phyloP scores from a whole-genome alignment of 2,113 vertebrate genomes.

The Chlamydotis undulata region DNA sequence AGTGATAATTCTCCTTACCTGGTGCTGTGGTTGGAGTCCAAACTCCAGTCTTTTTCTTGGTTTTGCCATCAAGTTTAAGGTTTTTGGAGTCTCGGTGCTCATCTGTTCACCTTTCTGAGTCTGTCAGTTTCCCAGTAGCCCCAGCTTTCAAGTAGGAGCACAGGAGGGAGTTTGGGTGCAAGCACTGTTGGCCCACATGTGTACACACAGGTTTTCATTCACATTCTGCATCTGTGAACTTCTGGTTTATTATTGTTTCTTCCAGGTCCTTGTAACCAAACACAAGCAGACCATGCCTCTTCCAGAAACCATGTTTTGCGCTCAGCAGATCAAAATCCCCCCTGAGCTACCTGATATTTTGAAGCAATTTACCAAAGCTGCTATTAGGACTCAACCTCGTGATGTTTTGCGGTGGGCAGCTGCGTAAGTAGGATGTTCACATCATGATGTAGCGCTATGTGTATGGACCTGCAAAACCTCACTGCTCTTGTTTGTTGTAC shows the following conservation, averaged over 20 bases:
- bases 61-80: background rate
- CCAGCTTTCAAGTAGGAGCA: fast-evolving
- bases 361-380: constrained; percentile 93
- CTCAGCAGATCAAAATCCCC: constrained; percentile 92
- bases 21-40: background rate
- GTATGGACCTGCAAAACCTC: background rate
- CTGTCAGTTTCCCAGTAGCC: background rate
- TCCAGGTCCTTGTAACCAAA: background rate
- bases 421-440: constrained; percentile 77
- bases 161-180: background rate
- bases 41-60: background rate
- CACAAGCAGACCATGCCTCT: constrained; percentile 79
- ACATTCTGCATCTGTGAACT: background rate
- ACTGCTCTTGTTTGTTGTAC: background rate
- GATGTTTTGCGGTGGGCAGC: constrained; percentile 90
- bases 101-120: background rate
- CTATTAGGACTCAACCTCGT: constrained; percentile 89
- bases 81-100: background rate
- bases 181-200: no score
- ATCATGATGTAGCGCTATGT: fast-evolving
- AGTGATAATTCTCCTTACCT: background rate
- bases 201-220: background rate
- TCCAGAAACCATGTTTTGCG: constrained; percentile 87
- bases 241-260: background rate
- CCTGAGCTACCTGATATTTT: constrained; percentile 87